Evolutionary conservation across 2,888 invertebrate genomes (phyloP), one percentile per base, ranked within the genome.

Genomic region (Agriopis leucophaearia): DNA sequence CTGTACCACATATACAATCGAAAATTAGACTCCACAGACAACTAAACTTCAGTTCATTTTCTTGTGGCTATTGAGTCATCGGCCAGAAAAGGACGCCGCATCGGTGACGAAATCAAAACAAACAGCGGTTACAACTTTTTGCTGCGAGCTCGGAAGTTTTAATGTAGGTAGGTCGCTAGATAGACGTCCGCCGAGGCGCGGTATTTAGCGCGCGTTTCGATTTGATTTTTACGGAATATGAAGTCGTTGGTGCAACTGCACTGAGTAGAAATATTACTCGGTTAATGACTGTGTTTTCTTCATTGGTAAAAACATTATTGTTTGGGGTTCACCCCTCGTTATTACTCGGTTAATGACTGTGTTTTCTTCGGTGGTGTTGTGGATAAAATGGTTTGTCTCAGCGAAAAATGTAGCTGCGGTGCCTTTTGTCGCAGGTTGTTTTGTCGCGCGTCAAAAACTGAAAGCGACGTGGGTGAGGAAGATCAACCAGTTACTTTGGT

Each of bases 351-450:
- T 18, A 64, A 74, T 80, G 70, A 75, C 48, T 58, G 72, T 70
- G 73, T 78, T 74, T 69, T 50, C 62, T 73, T 71, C 71, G 73
- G 69, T 66, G 72, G 65, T 72, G 63, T 64, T 74, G 55, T 74
- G 56, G 70, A 70, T 55, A 64, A 64, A 56, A 83, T 84, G 91
- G 91, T 89, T 73, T 87, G 89, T 66, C 64, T 76, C 66, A 84
- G 80, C 48, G 83, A 81, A 67, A 84, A 82, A 78, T 91, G 91
- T 75, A 83, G 87, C 45, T 92, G 92, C 74, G 82, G 88, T 66
- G 86, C 86, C 38, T 84, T 91, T 73, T 92, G 92, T 75, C 86
- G 87, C 54, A 86, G 88, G 70, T 71, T 92, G 67, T 91, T 91
- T 81, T 91, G 91, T 78, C 88, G 90, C 68, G 72, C 78, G 10